These are phyloP conservation scores for Alviniconcha marisindica DNA, from an alignment of 1,140 invertebrate genomes.

Conservation along the genomic window DNA sequence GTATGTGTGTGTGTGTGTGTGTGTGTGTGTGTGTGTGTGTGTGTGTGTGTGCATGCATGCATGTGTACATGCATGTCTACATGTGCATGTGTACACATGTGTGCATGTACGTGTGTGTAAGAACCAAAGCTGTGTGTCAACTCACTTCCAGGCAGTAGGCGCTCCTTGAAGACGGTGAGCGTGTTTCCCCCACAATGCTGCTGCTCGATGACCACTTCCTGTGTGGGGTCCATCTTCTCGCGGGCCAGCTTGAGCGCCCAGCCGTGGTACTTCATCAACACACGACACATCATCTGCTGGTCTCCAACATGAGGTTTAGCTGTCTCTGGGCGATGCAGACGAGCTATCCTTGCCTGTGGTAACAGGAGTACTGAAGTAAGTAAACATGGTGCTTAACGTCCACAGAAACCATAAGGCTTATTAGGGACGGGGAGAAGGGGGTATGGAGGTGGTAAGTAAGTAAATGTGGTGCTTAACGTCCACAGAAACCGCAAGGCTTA, in stretches of 20 bases:
- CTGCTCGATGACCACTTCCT: conserved; percentile 74
- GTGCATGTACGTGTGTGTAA: too few species aligned
- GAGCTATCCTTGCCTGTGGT: conserved; percentile 6
- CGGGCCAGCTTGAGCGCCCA: conserved; percentile 65
- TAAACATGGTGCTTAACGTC: too few species aligned
- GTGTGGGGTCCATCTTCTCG: conserved; percentile 64
- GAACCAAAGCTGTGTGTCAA: too few species aligned
- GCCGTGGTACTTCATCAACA: conserved; percentile 75
- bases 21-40: conserved; percentile 3
- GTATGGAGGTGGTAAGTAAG: neutral
- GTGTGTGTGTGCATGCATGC: neutral
- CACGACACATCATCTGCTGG: conserved; percentile 65
- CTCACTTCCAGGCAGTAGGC: conserved; percentile 69
- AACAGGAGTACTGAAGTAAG: too few species aligned
- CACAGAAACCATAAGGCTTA: too few species aligned
- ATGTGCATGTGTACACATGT: too few species aligned
- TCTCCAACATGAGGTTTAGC: conserved; percentile 65
- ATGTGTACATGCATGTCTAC: neutral
- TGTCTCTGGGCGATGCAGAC: conserved; percentile 60
- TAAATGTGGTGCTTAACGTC: too few species aligned
- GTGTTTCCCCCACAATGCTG: conserved; percentile 77
- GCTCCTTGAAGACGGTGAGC: conserved; percentile 72
- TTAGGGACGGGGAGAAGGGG: conserved; percentile 6
- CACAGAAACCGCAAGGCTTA: too few species aligned
- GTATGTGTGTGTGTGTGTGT: too few species aligned